These are phyloP conservation scores for Leptopterna dolabrata DNA, from an alignment of 2,888 invertebrate genomes.

Conservation along the genomic window DNA sequence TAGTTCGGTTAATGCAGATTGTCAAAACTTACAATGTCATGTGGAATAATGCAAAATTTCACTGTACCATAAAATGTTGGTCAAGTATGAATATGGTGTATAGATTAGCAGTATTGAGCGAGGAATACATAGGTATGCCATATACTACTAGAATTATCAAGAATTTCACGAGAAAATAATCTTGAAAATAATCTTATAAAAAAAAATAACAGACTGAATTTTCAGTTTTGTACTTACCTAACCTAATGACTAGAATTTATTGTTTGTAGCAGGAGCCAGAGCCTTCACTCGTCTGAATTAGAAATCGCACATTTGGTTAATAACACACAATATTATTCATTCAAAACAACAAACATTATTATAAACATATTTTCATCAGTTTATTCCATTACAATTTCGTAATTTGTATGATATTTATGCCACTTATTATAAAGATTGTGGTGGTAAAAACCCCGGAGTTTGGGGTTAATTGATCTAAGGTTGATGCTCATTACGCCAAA, in stretches of 20 bases:
- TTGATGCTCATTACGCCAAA: no score
- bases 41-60: no score
- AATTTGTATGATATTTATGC: neutral
- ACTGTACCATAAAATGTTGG: no score
- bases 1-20: no score
- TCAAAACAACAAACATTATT: conserved; percentile 13
- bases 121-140: no score
- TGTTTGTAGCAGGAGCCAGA: conserved; percentile 28
- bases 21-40: no score
- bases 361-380: conserved; percentile 13
- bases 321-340: neutral
- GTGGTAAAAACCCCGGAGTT: no score
- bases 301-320: conserved; percentile 48
- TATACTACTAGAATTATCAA: neutral
- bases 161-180: neutral
- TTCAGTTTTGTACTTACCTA: conserved; percentile 32
- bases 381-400: neutral
- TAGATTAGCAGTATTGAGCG: no score
- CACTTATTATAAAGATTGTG: neutral
- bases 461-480: no score
- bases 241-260: conserved; percentile 50
- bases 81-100: no score
- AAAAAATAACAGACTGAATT: neutral
- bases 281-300: conserved; percentile 47
- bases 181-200: no score